These are phyloP conservation scores for Brachionichthys hirsutus DNA, from an alignment of 2,113 vertebrate genomes.

Conservation along the genomic window DNA sequence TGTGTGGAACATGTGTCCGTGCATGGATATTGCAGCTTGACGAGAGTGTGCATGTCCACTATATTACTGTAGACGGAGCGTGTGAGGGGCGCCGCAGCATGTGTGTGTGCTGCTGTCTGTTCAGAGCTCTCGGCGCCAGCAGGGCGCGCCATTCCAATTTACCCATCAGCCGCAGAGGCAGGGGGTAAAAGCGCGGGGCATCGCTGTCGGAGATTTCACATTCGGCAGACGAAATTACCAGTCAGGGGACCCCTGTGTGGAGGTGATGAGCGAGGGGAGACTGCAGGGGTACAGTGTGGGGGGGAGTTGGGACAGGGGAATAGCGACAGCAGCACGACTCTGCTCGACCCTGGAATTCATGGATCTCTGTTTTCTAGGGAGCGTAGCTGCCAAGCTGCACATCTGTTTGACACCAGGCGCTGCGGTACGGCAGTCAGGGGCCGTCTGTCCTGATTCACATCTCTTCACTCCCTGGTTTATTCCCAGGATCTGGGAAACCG, in stretches of 20 bases:
- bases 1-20: slow-evolving; percentile 50
- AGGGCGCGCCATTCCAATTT: slow-evolving; percentile 79
- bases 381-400: slow-evolving; percentile 72
- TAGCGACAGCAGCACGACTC: slow-evolving; percentile 42
- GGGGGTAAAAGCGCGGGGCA: slow-evolving; percentile 72
- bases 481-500: slow-evolving; percentile 35
- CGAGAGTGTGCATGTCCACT: slow-evolving; percentile 73
- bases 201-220: slow-evolving; percentile 75
- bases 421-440: slow-evolving; percentile 69
- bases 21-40: slow-evolving; percentile 73
- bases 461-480: slow-evolving; percentile 45
- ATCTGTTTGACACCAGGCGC: slow-evolving; percentile 77
- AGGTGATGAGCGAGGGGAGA: slow-evolving; percentile 72
- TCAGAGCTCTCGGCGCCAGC: slow-evolving; percentile 73
- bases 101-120: slow-evolving; percentile 71
- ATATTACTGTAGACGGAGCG: slow-evolving; percentile 67
- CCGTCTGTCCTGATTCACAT: slow-evolving; percentile 66
- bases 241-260: slow-evolving; percentile 70
- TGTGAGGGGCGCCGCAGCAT: slow-evolving; percentile 64
- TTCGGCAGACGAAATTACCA: slow-evolving; percentile 77
- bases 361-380: slow-evolving; percentile 64
- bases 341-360: slow-evolving; percentile 59
- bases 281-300: slow-evolving; percentile 61
- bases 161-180: slow-evolving; percentile 71
- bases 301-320: slow-evolving; percentile 44